Percentiles rank a stretch among this genome's conserved stretches.
phyloP scores from a whole-genome alignment of 2,888 invertebrate genomes.

The Ganaspis brasiliensis region DNA sequence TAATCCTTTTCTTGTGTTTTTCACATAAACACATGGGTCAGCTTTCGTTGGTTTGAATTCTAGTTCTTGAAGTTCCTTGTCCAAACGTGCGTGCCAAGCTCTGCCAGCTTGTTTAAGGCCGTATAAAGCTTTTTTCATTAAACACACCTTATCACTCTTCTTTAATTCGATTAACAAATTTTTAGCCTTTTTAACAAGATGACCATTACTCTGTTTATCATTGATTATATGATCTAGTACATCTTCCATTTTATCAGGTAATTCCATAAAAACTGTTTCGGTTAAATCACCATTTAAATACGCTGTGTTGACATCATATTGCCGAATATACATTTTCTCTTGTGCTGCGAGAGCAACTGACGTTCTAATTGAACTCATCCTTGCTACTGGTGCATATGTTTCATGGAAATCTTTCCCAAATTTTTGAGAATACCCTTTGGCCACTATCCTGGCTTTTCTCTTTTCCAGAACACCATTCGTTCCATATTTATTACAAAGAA shows the following conservation, averaged over 20 bases:
- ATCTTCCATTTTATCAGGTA: constrained; percentile 47
- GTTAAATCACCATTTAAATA: constrained; percentile 62
- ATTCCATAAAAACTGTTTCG: constrained; percentile 55
- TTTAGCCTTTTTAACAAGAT: constrained; percentile 35
- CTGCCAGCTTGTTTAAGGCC: constrained; percentile 48
- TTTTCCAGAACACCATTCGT: constrained; percentile 19
- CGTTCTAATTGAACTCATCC: constrained; percentile 55
- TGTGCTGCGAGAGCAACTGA: constrained; percentile 56
- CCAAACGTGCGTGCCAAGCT: constrained; percentile 31
- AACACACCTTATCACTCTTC: constrained; percentile 51
- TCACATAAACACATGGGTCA: constrained; percentile 43
- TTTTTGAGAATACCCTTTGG: constrained; percentile 48
- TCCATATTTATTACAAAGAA: constrained; percentile 21
- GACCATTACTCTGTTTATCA: neutral
- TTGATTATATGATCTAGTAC: constrained; percentile 44
- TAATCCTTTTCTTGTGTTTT: neutral
- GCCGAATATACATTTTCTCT: constrained; percentile 54
- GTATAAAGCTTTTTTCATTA: constrained; percentile 39
- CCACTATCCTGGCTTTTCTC: constrained; percentile 46
- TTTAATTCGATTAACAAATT: constrained; percentile 20
- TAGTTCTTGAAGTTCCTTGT: neutral
- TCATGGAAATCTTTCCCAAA: constrained; percentile 57
- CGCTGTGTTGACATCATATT: constrained; percentile 62
- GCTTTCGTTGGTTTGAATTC: constrained; percentile 17
- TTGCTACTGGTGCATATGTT: constrained; percentile 59